Evolutionary conservation across 1,140 invertebrate genomes (phyloP).

Genomic region (Stenopsyche tienmushanensis): DNA sequence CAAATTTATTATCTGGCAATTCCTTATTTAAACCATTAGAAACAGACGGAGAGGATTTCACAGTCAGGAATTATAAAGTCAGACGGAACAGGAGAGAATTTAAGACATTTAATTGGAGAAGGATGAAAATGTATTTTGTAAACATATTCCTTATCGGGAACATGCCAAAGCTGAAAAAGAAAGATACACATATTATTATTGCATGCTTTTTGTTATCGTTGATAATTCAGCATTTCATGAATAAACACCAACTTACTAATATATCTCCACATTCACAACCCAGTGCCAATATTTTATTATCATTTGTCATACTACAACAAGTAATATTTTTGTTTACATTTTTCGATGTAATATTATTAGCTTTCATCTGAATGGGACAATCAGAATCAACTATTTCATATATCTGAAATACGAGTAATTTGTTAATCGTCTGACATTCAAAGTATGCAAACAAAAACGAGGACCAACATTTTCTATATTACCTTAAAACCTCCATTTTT

Average conservation of each 20-base stretch:
- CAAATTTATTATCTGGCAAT: not conserved
- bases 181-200: conserved; percentile 1
- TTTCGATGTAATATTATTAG: conserved; percentile 3
- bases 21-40: not conserved
- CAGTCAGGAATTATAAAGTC: no score
- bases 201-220: no score
- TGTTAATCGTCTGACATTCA: no score
- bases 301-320: conserved; percentile 27
- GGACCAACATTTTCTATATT: not conserved
- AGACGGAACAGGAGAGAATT: conserved; percentile 31
- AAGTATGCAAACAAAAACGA: no score
- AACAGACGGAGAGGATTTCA: not conserved
- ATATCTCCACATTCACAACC: conserved; percentile 31
- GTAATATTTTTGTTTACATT: conserved; percentile 23
- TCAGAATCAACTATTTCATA: not conserved
- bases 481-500: conserved; percentile 30
- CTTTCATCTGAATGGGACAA: not conserved
- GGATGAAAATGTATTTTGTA: conserved; percentile 25
- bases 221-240: not conserved
- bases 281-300: conserved; percentile 33
- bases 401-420: no score
- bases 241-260: conserved; percentile 19
- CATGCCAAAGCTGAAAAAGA: conserved; percentile 32
- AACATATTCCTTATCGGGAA: conserved; percentile 15
- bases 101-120: conserved; percentile 21